These are phyloP conservation scores for Zosterops pallidus DNA, from an alignment of 2,113 vertebrate genomes.

Conservation along the genomic window DNA sequence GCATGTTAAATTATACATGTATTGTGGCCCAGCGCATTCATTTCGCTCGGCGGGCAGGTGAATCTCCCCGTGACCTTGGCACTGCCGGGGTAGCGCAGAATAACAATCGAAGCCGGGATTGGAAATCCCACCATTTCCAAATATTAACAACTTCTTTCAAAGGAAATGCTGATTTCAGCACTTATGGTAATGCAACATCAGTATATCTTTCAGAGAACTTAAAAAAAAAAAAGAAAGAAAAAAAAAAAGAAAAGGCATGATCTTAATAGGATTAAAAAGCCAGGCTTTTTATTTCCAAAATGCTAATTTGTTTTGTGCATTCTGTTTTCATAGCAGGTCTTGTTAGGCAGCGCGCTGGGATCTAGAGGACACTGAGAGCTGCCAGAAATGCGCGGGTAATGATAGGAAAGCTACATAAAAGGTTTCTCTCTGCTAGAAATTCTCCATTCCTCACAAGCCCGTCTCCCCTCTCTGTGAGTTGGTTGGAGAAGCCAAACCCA, in stretches of 20 bases:
- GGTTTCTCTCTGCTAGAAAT: conserved; percentile 46
- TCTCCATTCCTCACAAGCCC: background rate
- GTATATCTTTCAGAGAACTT: conserved; percentile 78
- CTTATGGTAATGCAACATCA: conserved; percentile 80
- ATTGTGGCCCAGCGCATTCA: conserved; percentile 78
- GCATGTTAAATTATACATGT: conserved; percentile 86
- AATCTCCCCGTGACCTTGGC: conserved; percentile 82
- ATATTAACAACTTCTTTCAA: conserved; percentile 83
- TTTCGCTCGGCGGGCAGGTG: conserved; percentile 78
- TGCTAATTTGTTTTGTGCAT: conserved; percentile 80
- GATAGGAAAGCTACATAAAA: conserved; percentile 60
- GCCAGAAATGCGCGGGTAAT: conserved; percentile 39
- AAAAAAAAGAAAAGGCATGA: conserved; percentile 29
- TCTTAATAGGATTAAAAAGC: conserved; percentile 84
- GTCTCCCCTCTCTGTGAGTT: background rate
- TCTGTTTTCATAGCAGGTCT: conserved; percentile 69
- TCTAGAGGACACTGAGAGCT: conserved; percentile 59
- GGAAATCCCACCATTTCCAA: conserved; percentile 81
- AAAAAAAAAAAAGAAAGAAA: conserved; percentile 34
- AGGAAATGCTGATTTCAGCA: conserved; percentile 83
- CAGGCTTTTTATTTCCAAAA: conserved; percentile 78
- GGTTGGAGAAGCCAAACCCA: background rate
- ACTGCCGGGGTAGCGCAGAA: conserved; percentile 76
- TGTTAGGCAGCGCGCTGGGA: conserved; percentile 46
- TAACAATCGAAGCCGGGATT: conserved; percentile 77